phyloP scores from a whole-genome alignment of 2,113 vertebrate genomes.

The Murina feae region DNA sequence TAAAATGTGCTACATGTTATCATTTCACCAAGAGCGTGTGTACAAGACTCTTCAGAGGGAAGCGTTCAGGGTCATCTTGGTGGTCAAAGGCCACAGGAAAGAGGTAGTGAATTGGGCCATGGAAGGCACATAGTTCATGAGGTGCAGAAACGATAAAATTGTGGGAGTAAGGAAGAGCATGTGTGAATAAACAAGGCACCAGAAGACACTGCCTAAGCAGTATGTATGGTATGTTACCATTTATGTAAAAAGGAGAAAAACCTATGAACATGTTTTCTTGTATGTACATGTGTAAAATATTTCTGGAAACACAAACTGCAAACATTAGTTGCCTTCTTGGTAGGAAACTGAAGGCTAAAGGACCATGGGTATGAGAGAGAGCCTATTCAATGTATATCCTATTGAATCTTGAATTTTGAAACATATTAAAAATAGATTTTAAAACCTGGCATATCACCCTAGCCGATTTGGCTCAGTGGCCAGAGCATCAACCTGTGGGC shows the following conservation, averaged over 20 bases:
- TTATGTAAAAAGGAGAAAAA: background rate
- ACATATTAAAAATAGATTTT: background rate
- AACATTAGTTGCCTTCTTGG: background rate
- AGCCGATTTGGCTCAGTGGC: too few species aligned
- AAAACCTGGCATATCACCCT: background rate
- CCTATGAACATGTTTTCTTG: background rate
- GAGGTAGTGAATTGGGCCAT: background rate
- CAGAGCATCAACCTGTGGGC: too few species aligned
- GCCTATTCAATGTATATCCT: background rate
- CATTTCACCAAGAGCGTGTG: background rate
- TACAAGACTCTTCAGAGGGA: background rate
- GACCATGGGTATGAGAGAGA: background rate
- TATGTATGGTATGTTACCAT: background rate
- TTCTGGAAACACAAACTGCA: background rate
- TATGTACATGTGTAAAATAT: background rate
- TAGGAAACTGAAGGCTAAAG: background rate
- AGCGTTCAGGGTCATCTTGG: background rate
- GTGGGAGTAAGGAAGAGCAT: background rate
- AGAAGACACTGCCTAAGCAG: background rate
- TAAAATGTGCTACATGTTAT: background rate
- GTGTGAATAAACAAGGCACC: background rate
- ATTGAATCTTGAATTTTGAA: conserved; percentile 25
- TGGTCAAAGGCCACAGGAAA: background rate
- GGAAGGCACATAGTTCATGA: background rate
- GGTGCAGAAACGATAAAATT: background rate